These are phyloP conservation scores for Chironomus riparius DNA, from an alignment of 2,888 invertebrate genomes.

Conservation along the genomic window DNA sequence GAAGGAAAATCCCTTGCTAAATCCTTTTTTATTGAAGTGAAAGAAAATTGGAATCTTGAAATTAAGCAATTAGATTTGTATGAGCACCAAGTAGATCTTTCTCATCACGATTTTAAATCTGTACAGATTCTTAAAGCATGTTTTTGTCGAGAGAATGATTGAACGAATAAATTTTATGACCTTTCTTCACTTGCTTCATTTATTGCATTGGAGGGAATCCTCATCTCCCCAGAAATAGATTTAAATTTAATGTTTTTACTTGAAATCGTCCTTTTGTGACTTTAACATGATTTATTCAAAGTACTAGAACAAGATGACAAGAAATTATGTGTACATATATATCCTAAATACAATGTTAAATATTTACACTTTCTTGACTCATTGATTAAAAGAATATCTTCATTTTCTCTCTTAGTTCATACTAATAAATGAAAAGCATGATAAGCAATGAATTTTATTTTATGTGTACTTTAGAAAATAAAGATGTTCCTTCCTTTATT, in stretches of 20 bases:
- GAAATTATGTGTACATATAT: too few relatives aligned
- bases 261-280: too few relatives aligned
- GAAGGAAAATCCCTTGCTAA: neutral
- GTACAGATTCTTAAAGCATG: neutral
- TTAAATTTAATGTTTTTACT: too few relatives aligned
- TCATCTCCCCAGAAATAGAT: too few relatives aligned
- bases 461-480: neutral
- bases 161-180: neutral
- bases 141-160: neutral
- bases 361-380: too few relatives aligned
- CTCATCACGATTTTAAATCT: neutral
- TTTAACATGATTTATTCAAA: too few relatives aligned
- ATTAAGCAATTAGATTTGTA: neutral
- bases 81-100: neutral
- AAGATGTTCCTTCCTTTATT: too few relatives aligned
- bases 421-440: neutral
- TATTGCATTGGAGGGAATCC: neutral
- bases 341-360: too few relatives aligned
- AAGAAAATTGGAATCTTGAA: conserved; percentile 6
- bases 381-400: too few relatives aligned
- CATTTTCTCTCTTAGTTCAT: too few relatives aligned
- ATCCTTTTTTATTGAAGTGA: conserved; percentile 9
- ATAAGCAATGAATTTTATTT: neutral
- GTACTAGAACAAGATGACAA: too few relatives aligned
- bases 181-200: neutral